A percentile compares a stretch with the other conserved stretches of the same genome.
phyloP scores from a whole-genome alignment of 2,797 vertebrate species.

The Pygocentrus nattereri region DNA sequence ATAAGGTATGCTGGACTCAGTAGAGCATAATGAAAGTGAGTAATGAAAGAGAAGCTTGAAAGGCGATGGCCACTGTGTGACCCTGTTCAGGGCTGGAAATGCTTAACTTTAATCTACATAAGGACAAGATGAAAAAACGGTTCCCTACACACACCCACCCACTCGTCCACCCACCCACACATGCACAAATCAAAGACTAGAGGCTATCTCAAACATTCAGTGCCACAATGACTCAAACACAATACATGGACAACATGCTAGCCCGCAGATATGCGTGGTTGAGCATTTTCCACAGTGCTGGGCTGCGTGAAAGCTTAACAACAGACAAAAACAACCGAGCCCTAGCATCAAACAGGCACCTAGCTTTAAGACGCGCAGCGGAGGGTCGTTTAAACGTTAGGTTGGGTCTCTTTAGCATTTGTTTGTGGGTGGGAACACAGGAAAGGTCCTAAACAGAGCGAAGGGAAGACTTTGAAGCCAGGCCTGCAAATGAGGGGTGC shows the following conservation, averaged over 20 bases:
- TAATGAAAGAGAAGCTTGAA: constrained; percentile 42
- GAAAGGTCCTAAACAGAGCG: constrained; percentile 52
- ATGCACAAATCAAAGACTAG: constrained; percentile 13
- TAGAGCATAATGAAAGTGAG: not conserved
- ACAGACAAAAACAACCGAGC: constrained; percentile 30
- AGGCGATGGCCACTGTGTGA: constrained; percentile 15
- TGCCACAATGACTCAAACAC: constrained; percentile 23
- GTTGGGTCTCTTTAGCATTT: constrained; percentile 63
- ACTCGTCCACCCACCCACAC: not conserved
- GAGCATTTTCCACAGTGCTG: constrained; percentile 3
- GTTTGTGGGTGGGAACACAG: constrained; percentile 59
- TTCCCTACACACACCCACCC: constrained; percentile 10
- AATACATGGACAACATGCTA: constrained; percentile 1
- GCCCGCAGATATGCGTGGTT: constrained; percentile 23
- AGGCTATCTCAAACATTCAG: constrained; percentile 41
- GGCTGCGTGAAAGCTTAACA: constrained; percentile 37
- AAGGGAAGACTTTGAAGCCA: constrained; percentile 65
- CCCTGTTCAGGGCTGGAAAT: constrained; percentile 13
- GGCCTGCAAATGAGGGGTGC: constrained; percentile 34
- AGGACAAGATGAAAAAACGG: constrained; percentile 24
- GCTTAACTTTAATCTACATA: constrained; percentile 36
- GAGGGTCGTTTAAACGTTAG: constrained; percentile 63
- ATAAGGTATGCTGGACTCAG: constrained; percentile 20
- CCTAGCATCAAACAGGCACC: constrained; percentile 42
- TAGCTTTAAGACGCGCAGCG: constrained; percentile 48